Percentiles rank a stretch among this genome's conserved stretches.
These are phyloP conservation scores for Crenichthys baileyi DNA, from an alignment of 2,797 vertebrate species.

Conservation along the genomic window DNA sequence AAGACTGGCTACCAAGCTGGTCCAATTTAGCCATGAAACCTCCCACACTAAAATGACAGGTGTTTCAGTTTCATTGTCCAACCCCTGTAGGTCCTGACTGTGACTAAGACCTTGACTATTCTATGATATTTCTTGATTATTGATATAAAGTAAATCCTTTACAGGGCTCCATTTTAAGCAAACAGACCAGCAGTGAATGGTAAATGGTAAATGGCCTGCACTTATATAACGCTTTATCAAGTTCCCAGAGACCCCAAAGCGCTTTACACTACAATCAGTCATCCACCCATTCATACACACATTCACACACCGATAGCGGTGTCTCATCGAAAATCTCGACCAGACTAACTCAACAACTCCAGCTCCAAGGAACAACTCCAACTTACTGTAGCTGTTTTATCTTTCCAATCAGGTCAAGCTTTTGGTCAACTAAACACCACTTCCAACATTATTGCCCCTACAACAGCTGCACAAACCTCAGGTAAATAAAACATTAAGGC, in stretches of 20 bases:
- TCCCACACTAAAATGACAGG: too few species aligned
- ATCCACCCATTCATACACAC: too few species aligned
- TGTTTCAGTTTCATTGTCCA: too few species aligned
- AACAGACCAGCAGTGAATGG: background rate
- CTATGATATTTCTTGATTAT: background rate
- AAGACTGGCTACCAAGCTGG: too few species aligned
- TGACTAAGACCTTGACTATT: background rate
- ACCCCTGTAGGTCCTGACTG: background rate
- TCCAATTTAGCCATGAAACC: too few species aligned
- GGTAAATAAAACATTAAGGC: slow-evolving; percentile 34
- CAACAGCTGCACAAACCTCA: slow-evolving; percentile 13
- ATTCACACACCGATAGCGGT: too few species aligned
- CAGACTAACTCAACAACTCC: background rate
- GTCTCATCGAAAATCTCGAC: background rate
- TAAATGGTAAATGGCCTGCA: background rate
- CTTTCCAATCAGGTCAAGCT: slow-evolving; percentile 36
- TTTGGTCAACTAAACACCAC: slow-evolving; percentile 12
- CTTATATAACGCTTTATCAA: too few species aligned
- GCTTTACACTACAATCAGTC: too few species aligned
- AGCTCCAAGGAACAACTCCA: background rate
- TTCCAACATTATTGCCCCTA: background rate
- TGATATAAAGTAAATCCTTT: background rate
- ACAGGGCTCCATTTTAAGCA: background rate
- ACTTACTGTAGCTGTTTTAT: background rate
- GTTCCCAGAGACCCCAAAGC: too few species aligned